Conservation (phyloP, 2,888 invertebrate genomes). For the Pristionchus entomophagus region DNA sequence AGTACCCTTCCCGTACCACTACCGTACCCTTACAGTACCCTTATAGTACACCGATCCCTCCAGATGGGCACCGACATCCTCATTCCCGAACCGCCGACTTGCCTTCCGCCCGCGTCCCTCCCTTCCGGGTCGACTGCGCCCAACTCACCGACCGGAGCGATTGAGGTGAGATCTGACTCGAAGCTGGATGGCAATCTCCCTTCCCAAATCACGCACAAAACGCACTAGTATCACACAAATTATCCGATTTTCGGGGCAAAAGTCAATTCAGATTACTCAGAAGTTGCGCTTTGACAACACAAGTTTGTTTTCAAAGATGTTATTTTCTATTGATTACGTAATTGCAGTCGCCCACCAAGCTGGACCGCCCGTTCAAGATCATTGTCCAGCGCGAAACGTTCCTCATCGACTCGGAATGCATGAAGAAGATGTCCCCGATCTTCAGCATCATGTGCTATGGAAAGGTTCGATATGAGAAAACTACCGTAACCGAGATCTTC, state of each 20-base stretch:
- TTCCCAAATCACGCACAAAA: too few species aligned
- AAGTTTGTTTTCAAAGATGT: too few species aligned
- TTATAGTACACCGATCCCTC: neutral
- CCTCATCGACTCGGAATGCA: constrained; percentile 62
- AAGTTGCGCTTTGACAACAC: too few species aligned
- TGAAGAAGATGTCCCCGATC: constrained; percentile 65
- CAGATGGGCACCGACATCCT: constrained; percentile 35
- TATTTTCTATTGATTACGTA: too few species aligned
- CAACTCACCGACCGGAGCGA: neutral
- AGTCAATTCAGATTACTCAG: too few species aligned
- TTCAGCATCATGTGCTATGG: constrained; percentile 73
- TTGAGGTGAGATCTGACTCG: neutral
- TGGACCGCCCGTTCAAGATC: constrained; percentile 65
- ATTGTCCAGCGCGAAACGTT: constrained; percentile 58
- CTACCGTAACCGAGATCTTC: too few species aligned
- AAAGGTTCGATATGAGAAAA: constrained; percentile 52
- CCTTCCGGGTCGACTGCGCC: neutral
- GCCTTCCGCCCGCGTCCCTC: neutral
- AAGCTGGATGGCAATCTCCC: too few species aligned
- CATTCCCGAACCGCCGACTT: neutral
- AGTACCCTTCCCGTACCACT: neutral
- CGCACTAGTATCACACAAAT: too few species aligned
- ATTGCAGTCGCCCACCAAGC: constrained; percentile 51
- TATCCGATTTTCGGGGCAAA: too few species aligned
- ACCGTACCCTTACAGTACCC: neutral